Evolutionary conservation across 2,888 invertebrate genomes (phyloP).

Genomic region (Mongoloraphidia duomilia): DNA sequence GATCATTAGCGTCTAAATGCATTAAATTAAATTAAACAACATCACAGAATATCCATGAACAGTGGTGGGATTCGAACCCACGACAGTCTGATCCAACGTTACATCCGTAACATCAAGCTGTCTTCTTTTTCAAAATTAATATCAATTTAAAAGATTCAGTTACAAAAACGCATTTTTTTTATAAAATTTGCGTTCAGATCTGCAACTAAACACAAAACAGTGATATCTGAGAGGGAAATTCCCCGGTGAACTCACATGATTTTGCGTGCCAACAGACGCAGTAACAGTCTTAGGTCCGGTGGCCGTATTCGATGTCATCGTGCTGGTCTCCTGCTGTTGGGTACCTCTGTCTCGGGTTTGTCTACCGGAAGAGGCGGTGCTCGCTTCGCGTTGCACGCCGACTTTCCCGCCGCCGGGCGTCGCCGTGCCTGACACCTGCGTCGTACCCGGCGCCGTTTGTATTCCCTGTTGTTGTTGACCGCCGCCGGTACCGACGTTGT

Average conservation of each 20-base stretch:
- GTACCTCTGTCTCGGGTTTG: slow-evolving; percentile 29
- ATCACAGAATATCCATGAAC: too few species aligned
- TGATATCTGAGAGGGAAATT: slow-evolving; percentile 3
- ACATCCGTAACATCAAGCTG: too few species aligned
- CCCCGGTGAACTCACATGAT: slow-evolving; percentile 50
- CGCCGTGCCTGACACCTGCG: slow-evolving; percentile 24
- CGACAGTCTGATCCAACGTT: too few species aligned
- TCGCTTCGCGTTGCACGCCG: slow-evolving; percentile 15
- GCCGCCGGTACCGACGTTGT: slow-evolving; percentile 49
- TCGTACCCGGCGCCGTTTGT: background rate
- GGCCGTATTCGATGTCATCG: slow-evolving; percentile 47
- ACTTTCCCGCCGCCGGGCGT: slow-evolving; percentile 15
- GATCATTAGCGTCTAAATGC: too few species aligned
- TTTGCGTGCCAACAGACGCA: slow-evolving; percentile 53
- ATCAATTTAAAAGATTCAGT: too few species aligned
- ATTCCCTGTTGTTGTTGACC: slow-evolving; percentile 22
- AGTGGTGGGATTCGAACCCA: too few species aligned
- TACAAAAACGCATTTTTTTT: too few species aligned
- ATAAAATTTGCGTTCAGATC: too few species aligned
- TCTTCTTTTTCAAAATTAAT: too few species aligned
- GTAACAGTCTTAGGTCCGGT: slow-evolving; percentile 49
- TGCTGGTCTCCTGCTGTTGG: slow-evolving; percentile 56
- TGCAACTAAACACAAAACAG: background rate
- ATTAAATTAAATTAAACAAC: too few species aligned
- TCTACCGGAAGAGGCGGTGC: slow-evolving; percentile 25